Conservation (phyloP, 2,797 vertebrate species). For the Scomberomorus guttatus region DNA sequence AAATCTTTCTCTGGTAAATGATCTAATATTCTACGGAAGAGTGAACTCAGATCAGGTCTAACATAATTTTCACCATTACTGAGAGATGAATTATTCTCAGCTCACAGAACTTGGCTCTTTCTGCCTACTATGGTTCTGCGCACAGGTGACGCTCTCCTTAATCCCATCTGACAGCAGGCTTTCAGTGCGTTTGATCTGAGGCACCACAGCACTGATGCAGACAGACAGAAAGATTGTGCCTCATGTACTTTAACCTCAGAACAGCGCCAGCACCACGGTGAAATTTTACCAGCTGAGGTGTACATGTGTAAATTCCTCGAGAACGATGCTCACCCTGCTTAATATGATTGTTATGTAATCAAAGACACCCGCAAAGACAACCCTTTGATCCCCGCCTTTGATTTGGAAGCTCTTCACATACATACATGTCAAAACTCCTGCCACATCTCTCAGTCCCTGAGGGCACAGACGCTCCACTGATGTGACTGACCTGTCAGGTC, state of each 20-base stretch:
- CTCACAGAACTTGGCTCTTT: slow-evolving; percentile 46
- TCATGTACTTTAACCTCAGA: slow-evolving; percentile 37
- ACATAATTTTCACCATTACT: slow-evolving; percentile 65
- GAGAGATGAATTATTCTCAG: slow-evolving; percentile 60
- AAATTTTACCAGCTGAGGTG: slow-evolving; percentile 28
- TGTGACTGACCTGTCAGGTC: slow-evolving; percentile 74
- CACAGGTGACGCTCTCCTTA: slow-evolving; percentile 59
- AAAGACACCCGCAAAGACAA: slow-evolving; percentile 64
- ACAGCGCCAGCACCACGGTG: slow-evolving; percentile 10
- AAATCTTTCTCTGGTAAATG: slow-evolving; percentile 56
- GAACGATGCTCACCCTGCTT: slow-evolving; percentile 43
- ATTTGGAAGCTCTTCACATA: slow-evolving; percentile 67
- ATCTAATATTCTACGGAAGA: slow-evolving; percentile 55
- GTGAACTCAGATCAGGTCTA: slow-evolving; percentile 54
- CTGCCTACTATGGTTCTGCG: slow-evolving; percentile 30
- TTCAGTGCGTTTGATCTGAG: slow-evolving; percentile 64
- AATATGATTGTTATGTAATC: slow-evolving; percentile 48
- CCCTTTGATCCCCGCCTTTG: slow-evolving; percentile 60
- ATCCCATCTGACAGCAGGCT: slow-evolving; percentile 74
- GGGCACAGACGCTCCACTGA: slow-evolving; percentile 59
- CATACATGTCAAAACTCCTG: slow-evolving; percentile 31
- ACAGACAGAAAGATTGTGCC: slow-evolving; percentile 52
- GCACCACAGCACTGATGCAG: slow-evolving; percentile 39
- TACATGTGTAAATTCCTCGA: slow-evolving; percentile 43
- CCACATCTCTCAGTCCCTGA: slow-evolving; percentile 52